Percentiles rank a stretch among this genome's conserved stretches.
Conservation (phyloP, 2,797 vertebrate species). For the Eurystomus glaucurus region DNA sequence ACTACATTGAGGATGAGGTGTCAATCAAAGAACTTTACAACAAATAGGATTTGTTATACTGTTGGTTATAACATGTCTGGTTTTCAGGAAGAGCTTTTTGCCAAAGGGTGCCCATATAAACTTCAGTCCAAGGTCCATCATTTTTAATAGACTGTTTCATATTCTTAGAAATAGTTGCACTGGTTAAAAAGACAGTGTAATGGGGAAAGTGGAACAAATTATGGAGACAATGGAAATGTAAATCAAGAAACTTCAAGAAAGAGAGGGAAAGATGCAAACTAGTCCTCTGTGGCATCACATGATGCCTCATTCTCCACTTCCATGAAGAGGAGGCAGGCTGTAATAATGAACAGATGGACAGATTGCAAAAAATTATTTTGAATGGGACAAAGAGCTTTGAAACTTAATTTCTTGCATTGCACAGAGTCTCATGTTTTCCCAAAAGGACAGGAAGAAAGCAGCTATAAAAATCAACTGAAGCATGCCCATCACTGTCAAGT, state of each 20-base stretch:
- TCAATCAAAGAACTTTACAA: not conserved
- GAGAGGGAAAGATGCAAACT: not conserved
- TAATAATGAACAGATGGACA: not conserved
- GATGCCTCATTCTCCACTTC: not conserved
- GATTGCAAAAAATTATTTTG: not conserved
- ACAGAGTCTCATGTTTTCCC: not conserved
- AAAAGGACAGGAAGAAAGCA: not conserved
- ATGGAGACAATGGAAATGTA: not conserved
- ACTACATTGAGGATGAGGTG: fast-evolving
- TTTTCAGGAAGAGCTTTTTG: not conserved
- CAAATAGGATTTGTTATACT: not conserved
- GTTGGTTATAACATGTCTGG: not conserved
- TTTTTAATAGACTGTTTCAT: not conserved
- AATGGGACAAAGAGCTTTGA: not conserved
- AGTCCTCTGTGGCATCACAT: not conserved
- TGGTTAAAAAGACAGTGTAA: not conserved
- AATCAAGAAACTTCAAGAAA: not conserved
- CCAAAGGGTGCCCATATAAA: not conserved
- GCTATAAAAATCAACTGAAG: not conserved
- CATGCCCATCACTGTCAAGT: fast-evolving
- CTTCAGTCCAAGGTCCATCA: not conserved
- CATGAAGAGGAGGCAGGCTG: not conserved
- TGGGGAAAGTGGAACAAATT: not conserved
- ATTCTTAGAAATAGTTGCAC: not conserved
- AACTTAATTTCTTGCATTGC: not conserved